A percentile compares a stretch with the other conserved stretches of the same genome.
Evolutionary conservation across 2,888 invertebrate species (phyloP).

Genomic region (Caenorhabditis becei): DNA sequence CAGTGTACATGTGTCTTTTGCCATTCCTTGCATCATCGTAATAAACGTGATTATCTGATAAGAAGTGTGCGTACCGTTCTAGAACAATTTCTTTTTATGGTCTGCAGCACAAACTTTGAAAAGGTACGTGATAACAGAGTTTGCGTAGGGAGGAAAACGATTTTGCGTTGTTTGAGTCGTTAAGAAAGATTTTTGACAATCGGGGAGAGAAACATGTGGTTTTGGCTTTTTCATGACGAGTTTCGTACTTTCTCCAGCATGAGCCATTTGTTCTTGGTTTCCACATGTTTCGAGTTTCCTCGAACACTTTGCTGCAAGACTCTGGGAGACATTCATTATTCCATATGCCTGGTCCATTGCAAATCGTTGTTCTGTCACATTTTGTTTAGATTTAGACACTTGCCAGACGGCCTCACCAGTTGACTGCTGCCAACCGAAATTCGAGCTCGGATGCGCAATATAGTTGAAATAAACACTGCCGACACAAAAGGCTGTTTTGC

Average conservation of each 20-base stretch:
- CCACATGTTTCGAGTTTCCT: conserved; percentile 45
- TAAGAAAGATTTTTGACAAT: conserved; percentile 23
- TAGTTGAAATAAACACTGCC: conserved; percentile 50
- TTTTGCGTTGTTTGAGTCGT: neutral
- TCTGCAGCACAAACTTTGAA: neutral
- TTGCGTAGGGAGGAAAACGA: conserved; percentile 26
- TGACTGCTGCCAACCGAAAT: conserved; percentile 14
- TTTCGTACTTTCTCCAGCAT: conserved; percentile 33
- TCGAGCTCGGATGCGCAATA: conserved; percentile 24
- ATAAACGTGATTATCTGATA: conserved; percentile 53
- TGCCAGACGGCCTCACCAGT: neutral
- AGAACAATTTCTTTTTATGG: neutral
- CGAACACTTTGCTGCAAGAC: conserved; percentile 32
- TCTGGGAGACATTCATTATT: conserved; percentile 6
- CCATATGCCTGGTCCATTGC: conserved; percentile 9
- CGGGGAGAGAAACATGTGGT: conserved; percentile 41
- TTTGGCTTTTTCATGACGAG: conserved; percentile 47
- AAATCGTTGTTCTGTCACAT: conserved; percentile 8
- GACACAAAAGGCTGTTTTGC: conserved; percentile 19
- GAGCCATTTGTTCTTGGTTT: neutral
- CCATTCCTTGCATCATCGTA: conserved; percentile 53
- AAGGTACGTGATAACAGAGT: conserved; percentile 34
- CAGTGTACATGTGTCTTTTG: conserved; percentile 41
- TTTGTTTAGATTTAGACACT: conserved; percentile 29
- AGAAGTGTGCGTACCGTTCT: conserved; percentile 17